Percentiles rank a stretch among this genome's conserved stretches.
These are phyloP conservation scores for Strigamia maritima DNA, from an alignment of 2,888 invertebrate species.

Conservation along the genomic window DNA sequence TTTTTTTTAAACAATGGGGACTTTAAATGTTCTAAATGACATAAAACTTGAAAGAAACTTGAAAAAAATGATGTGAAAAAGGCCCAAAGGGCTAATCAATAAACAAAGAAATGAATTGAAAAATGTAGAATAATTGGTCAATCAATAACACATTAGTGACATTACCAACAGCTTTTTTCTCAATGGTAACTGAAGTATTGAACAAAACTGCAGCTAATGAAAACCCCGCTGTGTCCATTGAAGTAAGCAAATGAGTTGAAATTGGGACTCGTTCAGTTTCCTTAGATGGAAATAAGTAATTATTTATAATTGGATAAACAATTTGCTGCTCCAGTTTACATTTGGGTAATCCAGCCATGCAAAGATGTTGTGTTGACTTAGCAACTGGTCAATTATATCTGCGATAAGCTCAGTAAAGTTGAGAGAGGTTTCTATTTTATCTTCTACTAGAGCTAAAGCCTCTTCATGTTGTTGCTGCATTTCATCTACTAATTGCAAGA, in stretches of 20 bases:
- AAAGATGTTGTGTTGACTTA: constrained; percentile 22
- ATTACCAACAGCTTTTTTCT: constrained; percentile 19
- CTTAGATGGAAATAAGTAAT: neutral
- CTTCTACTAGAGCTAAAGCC: neutral
- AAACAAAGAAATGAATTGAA: neutral
- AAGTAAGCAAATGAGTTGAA: neutral
- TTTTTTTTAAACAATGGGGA: neutral
- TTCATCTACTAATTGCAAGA: neutral
- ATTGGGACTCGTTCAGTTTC: constrained; percentile 16
- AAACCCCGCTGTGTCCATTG: constrained; percentile 13
- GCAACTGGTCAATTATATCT: constrained; percentile 25
- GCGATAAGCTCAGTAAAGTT: neutral
- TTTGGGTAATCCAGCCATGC: constrained; percentile 9
- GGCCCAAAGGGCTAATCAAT: neutral
- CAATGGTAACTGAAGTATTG: neutral
- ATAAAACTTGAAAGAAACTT: neutral
- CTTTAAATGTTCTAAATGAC: neutral
- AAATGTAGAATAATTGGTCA: neutral
- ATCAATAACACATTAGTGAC: neutral
- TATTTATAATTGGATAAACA: neutral
- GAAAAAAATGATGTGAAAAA: neutral
- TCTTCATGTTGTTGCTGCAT: neutral
- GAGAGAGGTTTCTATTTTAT: neutral
- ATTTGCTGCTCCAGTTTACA: neutral
- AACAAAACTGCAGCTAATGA: constrained; percentile 1